phyloP scores from a whole-genome alignment of 2,113 vertebrate genomes.

The Dolichotis patagonum region DNA sequence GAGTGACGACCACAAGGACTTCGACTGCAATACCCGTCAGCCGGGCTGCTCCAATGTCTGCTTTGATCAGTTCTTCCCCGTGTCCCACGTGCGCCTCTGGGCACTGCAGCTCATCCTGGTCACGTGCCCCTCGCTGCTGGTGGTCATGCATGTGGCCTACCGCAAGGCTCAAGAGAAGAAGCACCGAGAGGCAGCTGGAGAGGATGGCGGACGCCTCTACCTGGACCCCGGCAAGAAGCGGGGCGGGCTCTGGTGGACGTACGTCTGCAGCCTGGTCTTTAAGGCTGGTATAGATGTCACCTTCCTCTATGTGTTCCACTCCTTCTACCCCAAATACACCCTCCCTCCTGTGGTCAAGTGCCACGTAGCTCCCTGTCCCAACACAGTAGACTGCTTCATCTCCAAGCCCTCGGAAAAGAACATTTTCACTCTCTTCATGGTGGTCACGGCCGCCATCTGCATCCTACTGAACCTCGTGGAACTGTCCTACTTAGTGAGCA shows the following conservation, averaged over 20 bases:
- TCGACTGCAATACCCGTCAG: conserved; percentile 94
- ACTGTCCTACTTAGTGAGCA: conserved; percentile 92
- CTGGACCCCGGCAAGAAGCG: conserved; percentile 93
- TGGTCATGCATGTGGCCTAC: conserved; percentile 97
- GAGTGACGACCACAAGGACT: conserved; percentile 97
- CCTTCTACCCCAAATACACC: conserved; percentile 91
- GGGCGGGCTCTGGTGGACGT: conserved; percentile 98
- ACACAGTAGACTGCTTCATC: conserved; percentile 96
- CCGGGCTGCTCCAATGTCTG: conserved; percentile 97
- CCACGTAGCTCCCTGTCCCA: conserved; percentile 90
- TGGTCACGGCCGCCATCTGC: conserved; percentile 90
- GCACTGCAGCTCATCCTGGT: conserved; percentile 99
- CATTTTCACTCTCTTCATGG: conserved; percentile 98
- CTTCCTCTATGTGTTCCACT: conserved; percentile 93
- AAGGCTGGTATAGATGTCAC: conserved; percentile 90
- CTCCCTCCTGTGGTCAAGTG: conserved; percentile 94
- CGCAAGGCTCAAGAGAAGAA: conserved; percentile 90
- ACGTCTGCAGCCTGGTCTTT: conserved; percentile 93
- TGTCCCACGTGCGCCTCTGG: conserved; percentile 97
- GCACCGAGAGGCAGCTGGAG: conserved; percentile 77
- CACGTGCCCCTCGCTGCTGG: conserved; percentile 95
- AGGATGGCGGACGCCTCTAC: conserved; percentile 83
- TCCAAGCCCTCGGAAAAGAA: conserved; percentile 95
- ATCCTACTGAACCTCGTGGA: conserved; percentile 92
- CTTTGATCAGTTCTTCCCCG: conserved; percentile 94